These are phyloP conservation scores for Synchiropus splendidus DNA, from an alignment of 2,113 vertebrate genomes.

Conservation along the genomic window DNA sequence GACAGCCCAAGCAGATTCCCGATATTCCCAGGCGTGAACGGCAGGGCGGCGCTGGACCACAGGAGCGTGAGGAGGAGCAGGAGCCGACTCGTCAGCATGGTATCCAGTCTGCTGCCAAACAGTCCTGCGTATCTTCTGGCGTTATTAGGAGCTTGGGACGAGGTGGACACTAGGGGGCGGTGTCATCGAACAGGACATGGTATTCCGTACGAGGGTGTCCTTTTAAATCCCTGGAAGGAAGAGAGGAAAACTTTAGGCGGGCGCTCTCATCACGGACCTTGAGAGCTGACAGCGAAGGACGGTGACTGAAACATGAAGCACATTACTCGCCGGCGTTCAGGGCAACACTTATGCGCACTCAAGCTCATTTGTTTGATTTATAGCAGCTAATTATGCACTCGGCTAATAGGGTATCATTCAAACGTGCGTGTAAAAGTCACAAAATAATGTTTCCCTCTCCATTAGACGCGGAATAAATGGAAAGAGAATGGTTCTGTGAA, in stretches of 20 bases:
- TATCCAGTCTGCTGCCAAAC: slow-evolving; percentile 48
- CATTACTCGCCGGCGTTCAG: not conserved
- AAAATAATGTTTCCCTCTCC: no score
- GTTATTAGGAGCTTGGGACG: slow-evolving; percentile 22
- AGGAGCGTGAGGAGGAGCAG: slow-evolving; percentile 53
- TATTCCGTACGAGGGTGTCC: slow-evolving; percentile 44
- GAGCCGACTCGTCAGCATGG: slow-evolving; percentile 60
- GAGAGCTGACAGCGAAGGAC: not conserved
- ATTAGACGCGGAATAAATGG: no score
- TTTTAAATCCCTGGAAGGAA: slow-evolving; percentile 33
- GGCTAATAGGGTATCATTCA: not conserved
- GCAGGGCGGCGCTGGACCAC: slow-evolving; percentile 48
- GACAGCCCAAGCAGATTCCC: slow-evolving; percentile 52
- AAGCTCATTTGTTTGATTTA: not conserved
- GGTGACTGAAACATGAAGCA: not conserved
- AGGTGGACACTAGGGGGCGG: slow-evolving; percentile 45
- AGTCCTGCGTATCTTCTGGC: slow-evolving; percentile 21
- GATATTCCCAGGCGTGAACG: slow-evolving; percentile 57
- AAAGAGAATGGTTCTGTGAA: no score
- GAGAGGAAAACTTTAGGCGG: slow-evolving; percentile 21
- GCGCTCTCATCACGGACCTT: not conserved
- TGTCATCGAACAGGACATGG: slow-evolving; percentile 56
- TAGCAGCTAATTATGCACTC: slow-evolving; percentile 10
- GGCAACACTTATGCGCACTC: not conserved
- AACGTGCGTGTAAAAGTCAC: no score